Evolutionary conservation across 1,140 invertebrate genomes (phyloP).

Genomic region (Hylaeus anthracinus): DNA sequence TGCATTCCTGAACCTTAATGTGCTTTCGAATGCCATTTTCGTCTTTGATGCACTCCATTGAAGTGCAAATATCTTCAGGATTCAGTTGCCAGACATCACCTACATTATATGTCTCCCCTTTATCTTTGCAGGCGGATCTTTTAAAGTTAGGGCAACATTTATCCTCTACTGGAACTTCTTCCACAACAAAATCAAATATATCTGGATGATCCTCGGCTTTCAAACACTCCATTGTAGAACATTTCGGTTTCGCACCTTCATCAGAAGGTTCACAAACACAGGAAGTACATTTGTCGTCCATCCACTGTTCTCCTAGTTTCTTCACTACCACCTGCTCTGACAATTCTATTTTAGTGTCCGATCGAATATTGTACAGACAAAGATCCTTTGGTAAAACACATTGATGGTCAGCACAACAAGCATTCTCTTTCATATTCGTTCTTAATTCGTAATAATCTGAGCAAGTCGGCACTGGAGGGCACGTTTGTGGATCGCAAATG

Average conservation of each 20-base stretch:
- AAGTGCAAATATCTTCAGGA: constrained; percentile 80
- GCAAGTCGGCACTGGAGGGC: constrained; percentile 83
- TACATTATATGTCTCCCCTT: constrained; percentile 81
- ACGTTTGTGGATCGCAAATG: constrained; percentile 84
- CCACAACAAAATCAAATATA: constrained; percentile 81
- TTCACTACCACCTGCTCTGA: constrained; percentile 79
- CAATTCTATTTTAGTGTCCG: constrained; percentile 73
- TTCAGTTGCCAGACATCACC: constrained; percentile 83
- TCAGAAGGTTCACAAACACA: constrained; percentile 82
- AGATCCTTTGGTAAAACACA: constrained; percentile 87
- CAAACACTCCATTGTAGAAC: constrained; percentile 78
- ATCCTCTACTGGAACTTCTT: constrained; percentile 79
- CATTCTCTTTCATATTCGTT: constrained; percentile 73
- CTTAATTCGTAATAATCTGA: constrained; percentile 82
- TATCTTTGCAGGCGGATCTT: constrained; percentile 83
- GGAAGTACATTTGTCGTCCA: constrained; percentile 85
- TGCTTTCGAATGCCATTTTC: constrained; percentile 77
- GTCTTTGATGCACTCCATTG: constrained; percentile 79
- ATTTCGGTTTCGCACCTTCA: constrained; percentile 67
- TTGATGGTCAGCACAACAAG: constrained; percentile 85
- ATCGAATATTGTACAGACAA: constrained; percentile 84
- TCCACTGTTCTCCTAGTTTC: constrained; percentile 84
- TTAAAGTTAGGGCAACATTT: constrained; percentile 84
- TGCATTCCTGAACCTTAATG: constrained; percentile 70
- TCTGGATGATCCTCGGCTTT: constrained; percentile 72